Evolutionary conservation across 2,113 vertebrate genomes (phyloP), one percentile per base, ranked within the genome.

Genomic region (Pseudopipra pipra): DNA sequence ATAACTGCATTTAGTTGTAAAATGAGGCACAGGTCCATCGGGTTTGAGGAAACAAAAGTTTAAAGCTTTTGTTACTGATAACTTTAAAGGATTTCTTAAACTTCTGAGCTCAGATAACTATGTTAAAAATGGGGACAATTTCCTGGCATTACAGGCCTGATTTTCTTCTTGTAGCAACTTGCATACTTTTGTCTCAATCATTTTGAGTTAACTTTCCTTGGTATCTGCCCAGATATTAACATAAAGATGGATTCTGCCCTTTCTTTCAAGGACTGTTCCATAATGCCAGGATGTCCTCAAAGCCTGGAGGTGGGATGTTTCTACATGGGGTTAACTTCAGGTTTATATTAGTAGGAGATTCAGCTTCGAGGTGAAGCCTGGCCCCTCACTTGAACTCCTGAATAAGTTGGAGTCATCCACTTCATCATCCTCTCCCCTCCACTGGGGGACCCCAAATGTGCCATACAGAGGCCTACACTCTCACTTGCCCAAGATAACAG

Each of bases 381-480:
- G 28, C 17, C 59, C 24, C 52, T 35, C 65, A 18, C 23, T 39
- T 28, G 39, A 41, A 18, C 25, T 56, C 31, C 17, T 54, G 22
- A 63, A 37, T 49, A 39, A 59, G 11, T 46, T 5, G 13, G 44
- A 56, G 35, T 41, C 30, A 68, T 5, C 17, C 21, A 22, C 23
- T 73, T 1, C 1, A 33, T 9, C 71, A 41, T 28, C 16, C 31
- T 72, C 9, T 87, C 21, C 27, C 17, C 31, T 73, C 24, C 33
- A 30, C 21, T 0, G 0, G 28, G 39, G 28, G 44, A 10, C 92
- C 67, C 46, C 41, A 44, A 52, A 51, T 11, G 24, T 66, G n/a
- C 31, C 6, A 2, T 9, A 6, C 0, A 0, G 54, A 79, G 22
- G 5, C 49, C 27, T 15, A 21, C 9, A 23, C 37, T 65, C 30